These are phyloP conservation scores for Onychostruthus taczanowskii DNA, from an alignment of 2,113 vertebrate genomes.

Conservation along the genomic window DNA sequence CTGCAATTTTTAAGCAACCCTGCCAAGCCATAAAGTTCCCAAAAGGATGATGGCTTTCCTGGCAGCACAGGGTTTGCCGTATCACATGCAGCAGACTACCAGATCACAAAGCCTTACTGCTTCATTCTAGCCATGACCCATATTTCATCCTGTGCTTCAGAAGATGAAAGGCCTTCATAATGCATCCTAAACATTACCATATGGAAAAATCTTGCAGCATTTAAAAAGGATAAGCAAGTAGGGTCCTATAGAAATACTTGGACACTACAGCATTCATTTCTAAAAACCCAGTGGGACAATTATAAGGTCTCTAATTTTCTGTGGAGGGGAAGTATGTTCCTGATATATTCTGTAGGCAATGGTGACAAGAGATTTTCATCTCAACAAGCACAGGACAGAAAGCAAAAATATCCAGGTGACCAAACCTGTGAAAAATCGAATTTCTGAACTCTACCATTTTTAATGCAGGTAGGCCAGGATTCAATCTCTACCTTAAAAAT, in stretches of 20 bases:
- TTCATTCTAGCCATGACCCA: neutral
- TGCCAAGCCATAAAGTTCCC: neutral
- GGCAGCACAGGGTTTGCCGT: neutral
- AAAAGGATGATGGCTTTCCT: neutral
- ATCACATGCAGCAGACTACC: neutral
- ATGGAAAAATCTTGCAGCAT: constrained; percentile 20
- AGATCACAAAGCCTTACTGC: neutral
- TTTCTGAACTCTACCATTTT: neutral
- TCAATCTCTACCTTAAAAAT: neutral
- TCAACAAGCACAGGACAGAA: neutral
- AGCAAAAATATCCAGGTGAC: neutral
- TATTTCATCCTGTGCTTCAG: constrained; percentile 15
- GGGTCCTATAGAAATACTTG: neutral
- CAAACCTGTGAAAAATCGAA: neutral
- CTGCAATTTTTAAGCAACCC: constrained; percentile 20
- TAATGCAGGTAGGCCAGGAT: neutral
- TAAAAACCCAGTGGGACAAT: neutral
- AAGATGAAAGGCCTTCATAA: constrained; percentile 47
- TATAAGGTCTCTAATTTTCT: neutral
- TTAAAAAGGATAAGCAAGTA: constrained; percentile 20
- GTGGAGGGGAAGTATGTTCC: neutral
- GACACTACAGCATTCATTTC: neutral
- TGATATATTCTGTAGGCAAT: neutral
- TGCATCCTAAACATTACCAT: constrained; percentile 33
- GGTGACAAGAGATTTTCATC: neutral